Conservation (phyloP, 2,888 invertebrate genomes). For the Apantesis nais region DNA sequence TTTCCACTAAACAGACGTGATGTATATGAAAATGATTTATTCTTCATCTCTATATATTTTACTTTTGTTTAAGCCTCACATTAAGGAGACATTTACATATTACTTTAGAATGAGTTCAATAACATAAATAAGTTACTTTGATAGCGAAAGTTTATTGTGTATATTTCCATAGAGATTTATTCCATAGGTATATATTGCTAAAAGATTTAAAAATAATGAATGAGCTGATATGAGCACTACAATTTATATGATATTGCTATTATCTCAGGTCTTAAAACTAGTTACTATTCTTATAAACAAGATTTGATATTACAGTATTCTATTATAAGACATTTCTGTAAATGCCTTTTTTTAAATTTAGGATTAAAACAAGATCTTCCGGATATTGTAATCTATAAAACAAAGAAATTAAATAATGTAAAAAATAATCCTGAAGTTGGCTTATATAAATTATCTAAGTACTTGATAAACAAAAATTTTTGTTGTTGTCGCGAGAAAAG, state of each 20-base stretch:
- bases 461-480: background rate
- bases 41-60: background rate
- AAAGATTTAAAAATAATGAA: conserved; percentile 28
- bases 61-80: background rate
- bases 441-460: background rate
- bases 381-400: conserved; percentile 25
- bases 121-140: background rate
- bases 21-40: background rate
- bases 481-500: conserved; percentile 14
- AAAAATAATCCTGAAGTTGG: conserved; percentile 15
- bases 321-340: conserved; percentile 35
- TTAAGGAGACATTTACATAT: background rate
- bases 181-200: conserved; percentile 27
- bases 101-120: background rate
- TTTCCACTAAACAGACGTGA: background rate
- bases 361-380: conserved; percentile 14
- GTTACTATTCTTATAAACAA: conserved; percentile 33
- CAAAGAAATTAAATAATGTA: conserved; percentile 18
- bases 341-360: conserved; percentile 41
- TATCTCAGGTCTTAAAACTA: conserved; percentile 38
- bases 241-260: conserved; percentile 43
- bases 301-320: conserved; percentile 22
- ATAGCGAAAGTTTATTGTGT: conserved; percentile 18
- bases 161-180: conserved; percentile 36
- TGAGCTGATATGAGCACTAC: conserved; percentile 53